phyloP scores from a whole-genome alignment of 1,140 invertebrate species.

The Sinella curviseta region DNA sequence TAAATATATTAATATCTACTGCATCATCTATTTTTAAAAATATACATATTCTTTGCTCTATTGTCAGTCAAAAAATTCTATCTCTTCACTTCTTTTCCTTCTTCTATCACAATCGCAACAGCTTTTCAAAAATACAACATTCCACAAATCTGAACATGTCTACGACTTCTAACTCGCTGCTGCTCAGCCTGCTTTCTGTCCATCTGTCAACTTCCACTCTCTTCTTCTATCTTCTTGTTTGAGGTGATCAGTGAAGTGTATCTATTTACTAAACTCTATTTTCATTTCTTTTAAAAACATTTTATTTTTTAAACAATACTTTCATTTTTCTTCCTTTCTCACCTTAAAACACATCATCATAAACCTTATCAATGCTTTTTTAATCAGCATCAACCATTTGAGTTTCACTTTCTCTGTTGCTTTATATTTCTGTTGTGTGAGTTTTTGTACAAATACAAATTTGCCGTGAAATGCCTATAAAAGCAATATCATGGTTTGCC shows the following conservation, averaged over 20 bases:
- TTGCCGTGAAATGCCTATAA: no score
- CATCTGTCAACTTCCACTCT: slow-evolving; percentile 15
- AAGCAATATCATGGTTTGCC: no score
- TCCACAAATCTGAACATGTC: neutral
- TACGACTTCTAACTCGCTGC: neutral
- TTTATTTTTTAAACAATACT: no score
- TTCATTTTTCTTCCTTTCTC: neutral
- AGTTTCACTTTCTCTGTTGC: no score
- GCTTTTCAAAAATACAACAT: slow-evolving; percentile 1
- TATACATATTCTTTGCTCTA: neutral
- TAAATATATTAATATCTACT: neutral
- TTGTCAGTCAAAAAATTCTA: neutral
- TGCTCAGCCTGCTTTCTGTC: slow-evolving; percentile 9
- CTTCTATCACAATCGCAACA: slow-evolving; percentile 1
- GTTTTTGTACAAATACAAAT: no score
- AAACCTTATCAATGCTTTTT: no score
- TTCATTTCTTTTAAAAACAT: neutral
- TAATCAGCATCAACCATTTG: no score
- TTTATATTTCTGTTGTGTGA: no score
- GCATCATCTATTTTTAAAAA: neutral
- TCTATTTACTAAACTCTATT: neutral
- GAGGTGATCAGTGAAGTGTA: slow-evolving; percentile 15
- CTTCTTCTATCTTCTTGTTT: slow-evolving; percentile 5
- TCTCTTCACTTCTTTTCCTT: neutral
- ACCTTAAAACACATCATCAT: no score